These are phyloP conservation scores for Chelonoidis abingdonii DNA, from an alignment of 2,113 vertebrate genomes.

Conservation along the genomic window DNA sequence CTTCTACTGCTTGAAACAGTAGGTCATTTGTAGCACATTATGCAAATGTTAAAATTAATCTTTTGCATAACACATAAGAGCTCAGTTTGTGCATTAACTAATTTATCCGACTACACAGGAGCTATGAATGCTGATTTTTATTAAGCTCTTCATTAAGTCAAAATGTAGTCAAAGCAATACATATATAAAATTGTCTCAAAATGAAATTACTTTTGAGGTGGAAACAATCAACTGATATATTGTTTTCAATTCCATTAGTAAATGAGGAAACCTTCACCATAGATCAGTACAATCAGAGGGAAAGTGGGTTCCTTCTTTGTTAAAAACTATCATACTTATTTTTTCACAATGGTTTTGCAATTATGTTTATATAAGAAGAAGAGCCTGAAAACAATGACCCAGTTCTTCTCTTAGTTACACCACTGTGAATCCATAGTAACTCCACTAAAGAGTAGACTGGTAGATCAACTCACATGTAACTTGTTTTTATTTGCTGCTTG, in stretches of 20 bases:
- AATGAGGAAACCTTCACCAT: neutral
- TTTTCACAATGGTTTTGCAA: slow-evolving; percentile 22
- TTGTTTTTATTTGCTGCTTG: neutral
- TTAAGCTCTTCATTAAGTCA: slow-evolving; percentile 82
- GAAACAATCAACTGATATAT: slow-evolving; percentile 30
- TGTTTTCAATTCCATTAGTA: slow-evolving; percentile 35
- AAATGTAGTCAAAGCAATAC: slow-evolving; percentile 59
- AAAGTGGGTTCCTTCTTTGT: neutral
- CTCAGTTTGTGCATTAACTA: slow-evolving; percentile 80
- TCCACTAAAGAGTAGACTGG: neutral
- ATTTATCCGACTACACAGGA: slow-evolving; percentile 79
- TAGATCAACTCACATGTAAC: neutral
- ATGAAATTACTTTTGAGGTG: slow-evolving; percentile 56
- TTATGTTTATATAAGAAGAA: slow-evolving; percentile 27
- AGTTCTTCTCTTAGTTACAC: neutral
- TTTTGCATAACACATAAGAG: slow-evolving; percentile 84
- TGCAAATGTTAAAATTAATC: slow-evolving; percentile 82
- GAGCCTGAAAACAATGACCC: neutral
- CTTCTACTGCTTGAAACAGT: slow-evolving; percentile 75
- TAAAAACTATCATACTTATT: neutral
- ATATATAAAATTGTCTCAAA: slow-evolving; percentile 12
- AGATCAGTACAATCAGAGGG: slow-evolving; percentile 25
- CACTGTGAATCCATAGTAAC: neutral
- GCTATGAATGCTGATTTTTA: slow-evolving; percentile 82
- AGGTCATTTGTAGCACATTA: slow-evolving; percentile 80